Conservation (phyloP, 1,140 invertebrate species). For the Mesaphorura yosii region DNA sequence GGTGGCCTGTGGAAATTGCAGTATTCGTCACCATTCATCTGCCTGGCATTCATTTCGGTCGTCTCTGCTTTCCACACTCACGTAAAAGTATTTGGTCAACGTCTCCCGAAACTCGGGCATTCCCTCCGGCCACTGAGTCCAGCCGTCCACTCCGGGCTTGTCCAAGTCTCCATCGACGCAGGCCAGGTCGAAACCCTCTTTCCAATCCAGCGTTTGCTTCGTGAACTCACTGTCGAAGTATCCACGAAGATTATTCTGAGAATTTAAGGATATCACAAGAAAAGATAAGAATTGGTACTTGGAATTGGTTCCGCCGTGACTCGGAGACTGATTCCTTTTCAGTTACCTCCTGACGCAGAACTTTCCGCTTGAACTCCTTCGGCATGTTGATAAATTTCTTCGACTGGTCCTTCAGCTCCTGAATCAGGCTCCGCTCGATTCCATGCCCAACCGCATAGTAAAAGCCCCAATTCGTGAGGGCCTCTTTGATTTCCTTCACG, state of each 20-base stretch:
- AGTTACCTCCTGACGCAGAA: slow-evolving; percentile 11
- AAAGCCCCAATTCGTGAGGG: slow-evolving; percentile 21
- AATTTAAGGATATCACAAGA: neutral
- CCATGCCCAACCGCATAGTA: slow-evolving; percentile 20
- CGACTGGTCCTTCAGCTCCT: neutral
- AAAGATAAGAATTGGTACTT: neutral
- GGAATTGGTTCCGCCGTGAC: neutral
- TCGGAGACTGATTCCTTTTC: neutral
- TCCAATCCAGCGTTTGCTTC: slow-evolving; percentile 23
- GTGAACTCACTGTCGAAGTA: slow-evolving; percentile 20
- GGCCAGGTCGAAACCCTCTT: slow-evolving; percentile 20
- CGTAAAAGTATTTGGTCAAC: slow-evolving; percentile 8
- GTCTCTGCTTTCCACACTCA: too few species aligned
- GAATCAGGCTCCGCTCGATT: slow-evolving; percentile 1
- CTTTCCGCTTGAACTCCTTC: slow-evolving; percentile 16
- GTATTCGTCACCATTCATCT: too few species aligned
- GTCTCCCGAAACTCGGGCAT: slow-evolving; percentile 15
- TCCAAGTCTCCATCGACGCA: neutral
- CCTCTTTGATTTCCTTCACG: slow-evolving; percentile 10
- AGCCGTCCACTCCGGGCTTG: slow-evolving; percentile 7
- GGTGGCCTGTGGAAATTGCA: too few species aligned
- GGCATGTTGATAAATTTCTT: slow-evolving; percentile 13
- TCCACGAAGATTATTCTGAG: slow-evolving; percentile 16
- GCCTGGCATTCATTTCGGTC: too few species aligned
- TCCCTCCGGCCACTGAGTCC: slow-evolving; percentile 18